Conservation (phyloP, 1,140 invertebrate genomes). For the Elymnias hypermnestra region DNA sequence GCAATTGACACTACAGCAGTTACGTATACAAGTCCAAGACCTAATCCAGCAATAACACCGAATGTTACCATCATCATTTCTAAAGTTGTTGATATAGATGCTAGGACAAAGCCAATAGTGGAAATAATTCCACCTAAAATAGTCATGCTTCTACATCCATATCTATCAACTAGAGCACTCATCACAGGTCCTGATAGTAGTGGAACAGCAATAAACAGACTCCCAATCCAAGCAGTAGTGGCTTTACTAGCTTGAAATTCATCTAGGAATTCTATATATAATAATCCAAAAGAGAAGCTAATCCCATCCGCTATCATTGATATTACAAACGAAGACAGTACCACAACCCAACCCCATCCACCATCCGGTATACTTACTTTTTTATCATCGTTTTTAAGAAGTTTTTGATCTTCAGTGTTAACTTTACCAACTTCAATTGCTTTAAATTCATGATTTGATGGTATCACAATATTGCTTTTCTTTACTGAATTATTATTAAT, state of each 20-base stretch:
- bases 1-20: conserved; percentile 95
- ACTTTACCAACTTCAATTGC: conserved; percentile 11
- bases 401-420: conserved; percentile 17
- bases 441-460: conserved; percentile 1
- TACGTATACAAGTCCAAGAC: conserved; percentile 91
- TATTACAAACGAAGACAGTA: conserved; percentile 88
- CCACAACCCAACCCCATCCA: conserved; percentile 93
- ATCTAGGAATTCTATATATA: conserved; percentile 91
- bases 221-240: conserved; percentile 92
- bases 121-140: conserved; percentile 88
- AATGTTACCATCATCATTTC: conserved; percentile 90
- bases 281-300: conserved; percentile 93
- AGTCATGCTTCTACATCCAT: conserved; percentile 90
- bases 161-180: conserved; percentile 91
- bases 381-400: conserved; percentile 11
- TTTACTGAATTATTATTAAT: not conserved
- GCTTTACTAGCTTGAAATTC: conserved; percentile 89
- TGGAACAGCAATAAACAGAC: conserved; percentile 92
- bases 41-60: conserved; percentile 90
- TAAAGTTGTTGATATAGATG: conserved; percentile 83
- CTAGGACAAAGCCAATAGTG: conserved; percentile 87
- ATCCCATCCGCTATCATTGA: conserved; percentile 97
- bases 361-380: conserved; percentile 81
- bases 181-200: conserved; percentile 90
- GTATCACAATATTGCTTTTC: not conserved